Percentiles rank a stretch among this genome's conserved stretches.
Evolutionary conservation across 30 jellyfish, hydroid and myxozoan species (phyloP).

Genomic region (Mastigias papua): DNA sequence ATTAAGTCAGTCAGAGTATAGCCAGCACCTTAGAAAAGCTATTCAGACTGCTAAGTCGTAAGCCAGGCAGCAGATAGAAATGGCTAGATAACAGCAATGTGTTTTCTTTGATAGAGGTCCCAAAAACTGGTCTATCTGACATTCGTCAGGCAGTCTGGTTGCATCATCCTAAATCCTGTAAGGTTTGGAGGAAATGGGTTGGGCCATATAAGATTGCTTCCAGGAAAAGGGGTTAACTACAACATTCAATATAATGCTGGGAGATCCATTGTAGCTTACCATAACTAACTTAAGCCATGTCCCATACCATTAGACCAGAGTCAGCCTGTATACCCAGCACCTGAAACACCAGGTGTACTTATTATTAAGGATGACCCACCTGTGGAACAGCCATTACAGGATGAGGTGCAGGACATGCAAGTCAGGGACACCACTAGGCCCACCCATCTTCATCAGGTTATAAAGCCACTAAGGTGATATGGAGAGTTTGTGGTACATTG

Average conservation of each 20-base stretch:
- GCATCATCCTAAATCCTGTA: slow-evolving; percentile 4
- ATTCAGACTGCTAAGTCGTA: slow-evolving; percentile 8
- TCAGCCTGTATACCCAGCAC: slow-evolving; percentile 9
- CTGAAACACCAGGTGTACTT: slow-evolving; percentile 30
- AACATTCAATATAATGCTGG: not conserved
- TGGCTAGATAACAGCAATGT: slow-evolving; percentile 13
- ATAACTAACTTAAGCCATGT: slow-evolving; percentile 2
- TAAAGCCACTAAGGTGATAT: slow-evolving; percentile 23
- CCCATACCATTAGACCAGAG: slow-evolving; percentile 38
- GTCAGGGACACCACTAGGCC: not conserved
- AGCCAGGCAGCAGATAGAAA: slow-evolving; percentile 4
- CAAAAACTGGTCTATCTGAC: slow-evolving; percentile 8
- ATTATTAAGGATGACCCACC: not conserved
- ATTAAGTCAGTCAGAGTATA: slow-evolving; percentile 20
- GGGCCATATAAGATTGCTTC: slow-evolving; percentile 7
- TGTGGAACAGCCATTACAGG: not conserved
- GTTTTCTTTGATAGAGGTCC: not conserved
- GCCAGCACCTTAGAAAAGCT: not conserved
- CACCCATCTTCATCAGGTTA: slow-evolving; percentile 23
- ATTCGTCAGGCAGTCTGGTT: slow-evolving; percentile 3
- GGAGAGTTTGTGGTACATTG: slow-evolving; percentile 33
- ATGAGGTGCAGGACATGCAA: not conserved
- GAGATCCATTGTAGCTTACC: not conserved
- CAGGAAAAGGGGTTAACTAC: slow-evolving; percentile 16
- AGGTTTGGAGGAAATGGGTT: not conserved